These are phyloP conservation scores for Cairina moschata DNA, from an alignment of 2,113 vertebrate species.

Conservation along the genomic window DNA sequence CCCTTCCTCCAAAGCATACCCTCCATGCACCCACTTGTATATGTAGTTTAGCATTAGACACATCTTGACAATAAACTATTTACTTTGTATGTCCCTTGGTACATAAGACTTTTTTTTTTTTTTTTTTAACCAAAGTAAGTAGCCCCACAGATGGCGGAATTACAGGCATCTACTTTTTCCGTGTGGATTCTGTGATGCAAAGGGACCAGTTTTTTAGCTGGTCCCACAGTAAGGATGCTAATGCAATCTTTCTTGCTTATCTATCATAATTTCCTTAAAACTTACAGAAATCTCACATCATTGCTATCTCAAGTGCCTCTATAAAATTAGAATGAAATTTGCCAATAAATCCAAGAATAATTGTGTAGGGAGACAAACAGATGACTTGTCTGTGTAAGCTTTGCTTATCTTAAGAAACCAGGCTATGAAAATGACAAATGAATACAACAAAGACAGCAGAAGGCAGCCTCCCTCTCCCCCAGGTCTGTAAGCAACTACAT, in stretches of 20 bases:
- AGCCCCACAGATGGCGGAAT: not conserved
- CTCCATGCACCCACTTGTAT: not conserved
- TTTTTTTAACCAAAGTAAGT: not conserved
- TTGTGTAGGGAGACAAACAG: not conserved
- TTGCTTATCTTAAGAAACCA: slow-evolving; percentile 55
- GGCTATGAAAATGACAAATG: not conserved
- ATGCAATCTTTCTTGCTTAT: not conserved
- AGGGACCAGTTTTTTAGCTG: not conserved
- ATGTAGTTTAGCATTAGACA: not conserved
- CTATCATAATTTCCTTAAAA: not conserved
- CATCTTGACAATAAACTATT: not conserved
- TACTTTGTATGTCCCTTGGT: not conserved
- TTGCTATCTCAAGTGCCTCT: not conserved
- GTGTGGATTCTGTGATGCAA: not conserved
- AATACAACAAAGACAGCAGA: slow-evolving; percentile 6
- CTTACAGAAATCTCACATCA: not conserved
- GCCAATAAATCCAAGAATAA: not conserved
- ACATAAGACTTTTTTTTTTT: not conserved
- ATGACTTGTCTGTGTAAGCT: not conserved
- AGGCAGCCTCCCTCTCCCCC: not conserved
- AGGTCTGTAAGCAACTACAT: not conserved
- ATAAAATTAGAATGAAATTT: not conserved
- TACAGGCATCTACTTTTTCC: not conserved
- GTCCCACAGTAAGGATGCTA: not conserved
- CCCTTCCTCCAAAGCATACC: not conserved